These are phyloP conservation scores for Ataeniobius toweri DNA, from an alignment of 2,797 vertebrate genomes.

Conservation along the genomic window DNA sequence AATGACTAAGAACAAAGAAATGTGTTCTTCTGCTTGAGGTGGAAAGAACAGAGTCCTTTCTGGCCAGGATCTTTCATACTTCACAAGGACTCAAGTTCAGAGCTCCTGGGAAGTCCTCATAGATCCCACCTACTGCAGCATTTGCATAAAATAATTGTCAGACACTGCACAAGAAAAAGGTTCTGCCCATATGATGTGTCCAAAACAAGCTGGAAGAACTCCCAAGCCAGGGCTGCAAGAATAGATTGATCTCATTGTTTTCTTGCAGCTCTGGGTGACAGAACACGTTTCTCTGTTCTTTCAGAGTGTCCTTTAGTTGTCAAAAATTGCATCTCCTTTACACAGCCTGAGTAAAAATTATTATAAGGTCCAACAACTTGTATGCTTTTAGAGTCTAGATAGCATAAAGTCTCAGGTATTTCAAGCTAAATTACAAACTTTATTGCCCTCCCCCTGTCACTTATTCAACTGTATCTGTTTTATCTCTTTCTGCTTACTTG, in stretches of 20 bases:
- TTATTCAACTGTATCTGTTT: neutral
- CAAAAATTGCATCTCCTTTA: too few relatives aligned
- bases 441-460: neutral
- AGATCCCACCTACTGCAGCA: neutral
- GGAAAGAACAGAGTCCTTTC: neutral
- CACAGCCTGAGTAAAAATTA: neutral
- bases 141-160: neutral
- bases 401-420: neutral
- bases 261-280: neutral
- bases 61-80: neutral
- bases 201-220: neutral
- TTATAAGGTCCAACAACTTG: neutral
- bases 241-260: neutral
- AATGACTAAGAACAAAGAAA: too few relatives aligned
- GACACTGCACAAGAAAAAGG: neutral
- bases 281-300: neutral
- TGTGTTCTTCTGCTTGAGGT: too few relatives aligned
- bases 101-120: neutral
- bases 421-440: neutral
- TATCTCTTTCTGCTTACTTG: neutral
- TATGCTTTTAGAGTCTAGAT: neutral
- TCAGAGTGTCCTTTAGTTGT: neutral
- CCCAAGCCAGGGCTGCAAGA: neutral
- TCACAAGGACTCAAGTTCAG: neutral
- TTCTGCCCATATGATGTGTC: neutral